These are phyloP conservation scores for Sisor rabdophorus DNA, from an alignment of 2,113 vertebrate species.

Conservation along the genomic window DNA sequence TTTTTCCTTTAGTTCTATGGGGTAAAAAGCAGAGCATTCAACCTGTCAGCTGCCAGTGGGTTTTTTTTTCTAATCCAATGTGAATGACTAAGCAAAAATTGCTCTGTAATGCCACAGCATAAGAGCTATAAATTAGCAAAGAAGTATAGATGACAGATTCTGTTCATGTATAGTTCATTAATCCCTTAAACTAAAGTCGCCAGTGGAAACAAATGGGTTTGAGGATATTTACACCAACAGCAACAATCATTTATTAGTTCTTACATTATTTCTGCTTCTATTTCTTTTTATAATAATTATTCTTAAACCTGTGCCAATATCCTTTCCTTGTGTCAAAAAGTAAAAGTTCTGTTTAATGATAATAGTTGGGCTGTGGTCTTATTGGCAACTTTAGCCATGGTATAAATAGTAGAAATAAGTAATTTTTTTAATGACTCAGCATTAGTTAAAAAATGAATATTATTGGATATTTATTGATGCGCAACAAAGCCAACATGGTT, in stretches of 20 bases:
- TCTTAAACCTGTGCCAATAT: background rate
- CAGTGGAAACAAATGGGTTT: background rate
- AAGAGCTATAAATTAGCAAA: background rate
- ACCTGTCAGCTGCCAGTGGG: background rate
- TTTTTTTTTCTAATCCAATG: background rate
- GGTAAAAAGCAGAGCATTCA: too few species aligned
- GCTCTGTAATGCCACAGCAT: background rate
- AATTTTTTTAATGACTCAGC: too few species aligned
- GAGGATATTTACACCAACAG: background rate
- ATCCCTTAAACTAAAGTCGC: background rate
- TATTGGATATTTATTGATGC: background rate
- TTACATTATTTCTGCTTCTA: background rate
- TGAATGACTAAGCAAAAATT: slow-evolving; percentile 21
- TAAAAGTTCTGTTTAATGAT: background rate
- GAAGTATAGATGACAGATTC: background rate
- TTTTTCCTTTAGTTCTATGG: background rate
- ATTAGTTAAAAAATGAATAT: too few species aligned
- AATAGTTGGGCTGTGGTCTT: too few species aligned
- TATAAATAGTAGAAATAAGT: too few species aligned
- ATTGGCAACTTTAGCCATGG: too few species aligned
- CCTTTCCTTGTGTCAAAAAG: background rate
- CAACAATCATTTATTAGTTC: background rate
- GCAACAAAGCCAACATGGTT: background rate
- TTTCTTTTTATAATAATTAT: background rate
- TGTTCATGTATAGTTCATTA: background rate